Percentiles rank a stretch among this genome's conserved stretches.
phyloP scores from a whole-genome alignment of 2,888 invertebrate species.

The Mythimna pallens region DNA sequence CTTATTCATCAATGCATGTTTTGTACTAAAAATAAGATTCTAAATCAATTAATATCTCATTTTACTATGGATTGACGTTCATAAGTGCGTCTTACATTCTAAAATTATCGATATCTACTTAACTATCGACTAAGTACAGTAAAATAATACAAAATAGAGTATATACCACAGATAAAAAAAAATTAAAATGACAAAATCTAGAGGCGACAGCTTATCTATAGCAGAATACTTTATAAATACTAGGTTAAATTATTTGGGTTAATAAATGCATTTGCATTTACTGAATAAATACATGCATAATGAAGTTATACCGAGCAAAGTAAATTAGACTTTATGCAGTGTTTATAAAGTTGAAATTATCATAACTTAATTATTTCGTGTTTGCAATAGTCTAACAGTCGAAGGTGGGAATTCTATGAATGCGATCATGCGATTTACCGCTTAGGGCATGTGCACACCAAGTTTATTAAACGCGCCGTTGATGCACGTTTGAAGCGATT shows the following conservation, averaged over 20 bases:
- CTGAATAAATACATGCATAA: slow-evolving; percentile 46
- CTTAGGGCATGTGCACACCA: too few relatives aligned
- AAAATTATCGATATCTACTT: slow-evolving; percentile 2
- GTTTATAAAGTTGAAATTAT: slow-evolving; percentile 34
- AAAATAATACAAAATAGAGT: neutral
- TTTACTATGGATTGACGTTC: slow-evolving; percentile 10
- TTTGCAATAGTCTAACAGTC: slow-evolving; percentile 38
- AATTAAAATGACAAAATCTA: slow-evolving; percentile 11
- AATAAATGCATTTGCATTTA: slow-evolving; percentile 26
- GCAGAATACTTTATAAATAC: slow-evolving; percentile 35
- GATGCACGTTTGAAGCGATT: too few relatives aligned
- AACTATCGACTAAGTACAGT: neutral
- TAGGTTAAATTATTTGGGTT: slow-evolving; percentile 43
- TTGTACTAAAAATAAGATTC: neutral
- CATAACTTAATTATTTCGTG: slow-evolving; percentile 20
- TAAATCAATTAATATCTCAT: too few relatives aligned
- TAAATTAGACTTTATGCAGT: slow-evolving; percentile 15
- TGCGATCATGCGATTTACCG: slow-evolving; percentile 37
- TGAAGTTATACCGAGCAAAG: slow-evolving; percentile 22
- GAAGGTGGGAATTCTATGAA: slow-evolving; percentile 33
- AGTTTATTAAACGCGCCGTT: too few relatives aligned
- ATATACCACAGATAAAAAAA: neutral
- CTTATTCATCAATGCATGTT: neutral
- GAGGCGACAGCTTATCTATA: slow-evolving; percentile 8
- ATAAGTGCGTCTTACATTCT: neutral